phyloP scores from a whole-genome alignment of 2,797 vertebrate species.

The Benthosema pterotum region DNA sequence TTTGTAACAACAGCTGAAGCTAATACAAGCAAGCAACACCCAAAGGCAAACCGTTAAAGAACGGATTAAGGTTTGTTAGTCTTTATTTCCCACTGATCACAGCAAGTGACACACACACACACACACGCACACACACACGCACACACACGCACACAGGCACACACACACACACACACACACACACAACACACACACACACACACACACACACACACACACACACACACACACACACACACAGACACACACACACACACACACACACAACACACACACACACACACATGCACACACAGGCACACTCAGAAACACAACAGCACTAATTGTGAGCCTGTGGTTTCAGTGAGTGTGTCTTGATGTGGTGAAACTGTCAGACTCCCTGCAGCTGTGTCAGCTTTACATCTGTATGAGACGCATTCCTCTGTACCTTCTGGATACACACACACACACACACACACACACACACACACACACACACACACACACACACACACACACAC shows the following conservation, averaged over 20 bases:
- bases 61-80: too few relatives aligned
- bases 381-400: slow-evolving; percentile 31
- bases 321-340: slow-evolving; percentile 49
- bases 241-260: slow-evolving; percentile 33
- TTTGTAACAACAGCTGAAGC: too few relatives aligned
- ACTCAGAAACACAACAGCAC: slow-evolving; percentile 5
- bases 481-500: slow-evolving; percentile 23
- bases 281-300: slow-evolving; percentile 28
- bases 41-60: too few relatives aligned
- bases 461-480: slow-evolving; percentile 4
- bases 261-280: too few relatives aligned
- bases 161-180: slow-evolving; percentile 32
- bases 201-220: slow-evolving; percentile 29
- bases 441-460: slow-evolving; percentile 1
- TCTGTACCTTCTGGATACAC: too few relatives aligned
- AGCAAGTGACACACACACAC: slow-evolving; percentile 29
- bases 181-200: slow-evolving; percentile 31
- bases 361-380: slow-evolving; percentile 47
- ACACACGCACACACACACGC: too few relatives aligned
- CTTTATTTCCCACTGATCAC: slow-evolving; percentile 27
- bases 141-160: too few relatives aligned
- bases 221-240: slow-evolving; percentile 29
- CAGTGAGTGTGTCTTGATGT: slow-evolving; percentile 46
- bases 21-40: too few relatives aligned
- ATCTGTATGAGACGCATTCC: slow-evolving; percentile 22